A percentile compares a stretch with the other conserved stretches of the same genome.
These are phyloP conservation scores for Nerophis ophidion DNA, from an alignment of 2,113 vertebrate genomes.

Conservation along the genomic window DNA sequence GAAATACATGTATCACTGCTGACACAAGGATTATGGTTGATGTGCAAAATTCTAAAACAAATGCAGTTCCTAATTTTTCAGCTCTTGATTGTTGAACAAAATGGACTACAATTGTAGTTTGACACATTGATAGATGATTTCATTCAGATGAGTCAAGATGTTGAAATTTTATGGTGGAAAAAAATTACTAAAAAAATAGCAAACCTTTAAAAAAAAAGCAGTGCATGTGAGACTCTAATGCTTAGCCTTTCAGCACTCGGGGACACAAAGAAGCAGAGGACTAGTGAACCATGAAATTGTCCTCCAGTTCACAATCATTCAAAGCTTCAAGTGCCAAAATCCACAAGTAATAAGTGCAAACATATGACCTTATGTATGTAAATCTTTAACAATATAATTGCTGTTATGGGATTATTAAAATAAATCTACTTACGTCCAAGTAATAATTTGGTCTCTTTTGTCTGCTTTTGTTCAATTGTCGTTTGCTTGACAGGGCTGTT, in stretches of 20 bases:
- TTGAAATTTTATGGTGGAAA: background rate
- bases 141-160: background rate
- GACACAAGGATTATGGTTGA: too few relatives aligned
- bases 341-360: background rate
- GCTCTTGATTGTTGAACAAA: too few relatives aligned
- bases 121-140: background rate
- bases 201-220: background rate
- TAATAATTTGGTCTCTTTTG: too few relatives aligned
- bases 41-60: too few relatives aligned
- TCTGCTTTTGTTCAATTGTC: background rate
- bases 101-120: too few relatives aligned
- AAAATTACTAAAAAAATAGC: background rate
- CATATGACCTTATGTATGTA: background rate
- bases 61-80: too few relatives aligned
- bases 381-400: background rate
- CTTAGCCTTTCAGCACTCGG: background rate
- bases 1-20: too few relatives aligned
- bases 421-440: background rate
- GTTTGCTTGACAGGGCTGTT: too few relatives aligned
- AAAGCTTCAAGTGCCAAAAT: background rate
- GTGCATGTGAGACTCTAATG: background rate
- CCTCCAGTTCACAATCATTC: background rate
- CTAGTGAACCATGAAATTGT: background rate
- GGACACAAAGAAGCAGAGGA: background rate
- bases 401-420: conserved; percentile 1